Evolutionary conservation across 2,888 invertebrate species (phyloP).

Genomic region (Sinodicranocentrus sp.): DNA sequence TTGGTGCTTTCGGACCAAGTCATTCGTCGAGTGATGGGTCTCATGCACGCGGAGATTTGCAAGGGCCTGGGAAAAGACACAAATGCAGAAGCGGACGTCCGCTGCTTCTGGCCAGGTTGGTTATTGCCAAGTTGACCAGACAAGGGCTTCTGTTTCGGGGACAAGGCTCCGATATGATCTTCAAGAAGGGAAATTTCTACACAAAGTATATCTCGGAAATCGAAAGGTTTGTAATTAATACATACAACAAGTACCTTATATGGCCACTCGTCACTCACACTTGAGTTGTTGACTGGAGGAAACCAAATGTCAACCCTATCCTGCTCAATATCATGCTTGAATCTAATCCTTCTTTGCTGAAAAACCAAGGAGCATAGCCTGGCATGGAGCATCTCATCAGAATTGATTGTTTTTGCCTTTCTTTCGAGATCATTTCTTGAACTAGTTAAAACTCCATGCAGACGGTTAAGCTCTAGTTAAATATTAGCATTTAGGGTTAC

Average conservation of each 20-base stretch:
- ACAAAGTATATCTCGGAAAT: slow-evolving; percentile 99
- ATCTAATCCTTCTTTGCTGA: no score
- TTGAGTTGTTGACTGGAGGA: no score
- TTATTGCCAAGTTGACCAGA: slow-evolving; percentile 89
- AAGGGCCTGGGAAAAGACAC: slow-evolving; percentile 89
- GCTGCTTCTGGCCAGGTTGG: slow-evolving; percentile 93
- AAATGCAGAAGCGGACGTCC: slow-evolving; percentile 88
- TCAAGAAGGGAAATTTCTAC: slow-evolving; percentile 90
- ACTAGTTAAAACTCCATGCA: no score
- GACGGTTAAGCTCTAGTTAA: no score
- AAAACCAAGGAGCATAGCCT: no score
- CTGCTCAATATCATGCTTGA: no score
- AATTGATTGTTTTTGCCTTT: no score
- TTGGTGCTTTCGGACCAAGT: slow-evolving; percentile 89
- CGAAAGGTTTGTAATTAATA: slow-evolving; percentile 82
- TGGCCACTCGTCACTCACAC: no score
- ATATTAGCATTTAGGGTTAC: no score
- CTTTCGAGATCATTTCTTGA: no score
- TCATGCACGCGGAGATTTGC: slow-evolving; percentile 87
- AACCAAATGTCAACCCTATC: no score
- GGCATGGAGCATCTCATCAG: no score
- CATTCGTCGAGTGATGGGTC: slow-evolving; percentile 86
- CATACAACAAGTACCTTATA: neutral
- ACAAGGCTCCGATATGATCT: slow-evolving; percentile 84
- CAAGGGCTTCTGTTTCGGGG: slow-evolving; percentile 91